Conservation (phyloP, 2,888 invertebrate species). For the Helleia helle region DNA sequence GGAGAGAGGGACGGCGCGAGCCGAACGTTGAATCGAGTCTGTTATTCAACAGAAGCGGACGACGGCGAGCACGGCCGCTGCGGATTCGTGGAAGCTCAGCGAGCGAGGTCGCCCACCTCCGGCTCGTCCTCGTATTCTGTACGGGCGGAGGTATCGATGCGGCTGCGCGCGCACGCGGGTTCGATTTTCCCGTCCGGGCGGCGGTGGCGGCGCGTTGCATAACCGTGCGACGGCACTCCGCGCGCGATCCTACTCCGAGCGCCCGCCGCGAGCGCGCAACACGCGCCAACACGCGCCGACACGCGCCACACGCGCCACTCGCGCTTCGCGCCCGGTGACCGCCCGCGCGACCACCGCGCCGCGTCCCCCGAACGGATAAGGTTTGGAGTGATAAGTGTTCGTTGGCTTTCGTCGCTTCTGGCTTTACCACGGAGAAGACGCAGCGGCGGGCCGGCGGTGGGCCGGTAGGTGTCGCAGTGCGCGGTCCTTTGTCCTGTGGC, state of each 20-base stretch:
- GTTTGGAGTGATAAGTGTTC: conserved; percentile 48
- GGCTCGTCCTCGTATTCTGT: conserved; percentile 25
- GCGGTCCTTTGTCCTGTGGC: conserved; percentile 55
- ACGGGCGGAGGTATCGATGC: conserved; percentile 56
- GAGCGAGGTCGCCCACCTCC: conserved; percentile 30
- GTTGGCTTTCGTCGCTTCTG: conserved; percentile 35
- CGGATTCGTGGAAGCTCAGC: conserved; percentile 26
- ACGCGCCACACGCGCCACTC: conserved; percentile 53
- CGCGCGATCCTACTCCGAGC: conserved; percentile 37
- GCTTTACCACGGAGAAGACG: conserved; percentile 30
- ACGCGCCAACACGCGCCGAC: conserved; percentile 67
- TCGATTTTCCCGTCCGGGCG: conserved; percentile 61
- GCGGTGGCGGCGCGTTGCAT: conserved; percentile 68
- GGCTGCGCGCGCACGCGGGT: conserved; percentile 59
- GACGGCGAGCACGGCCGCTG: conserved; percentile 18
- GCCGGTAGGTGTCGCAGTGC: conserved; percentile 57
- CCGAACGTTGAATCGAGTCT: conserved; percentile 8
- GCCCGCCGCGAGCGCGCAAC: conserved; percentile 61
- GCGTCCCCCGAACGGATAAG: conserved; percentile 49
- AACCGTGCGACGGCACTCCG: conserved; percentile 66
- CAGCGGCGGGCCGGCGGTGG: conserved; percentile 28
- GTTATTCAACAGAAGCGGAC: conserved; percentile 22
- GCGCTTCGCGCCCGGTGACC: conserved; percentile 39
- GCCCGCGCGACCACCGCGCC: conserved; percentile 67
- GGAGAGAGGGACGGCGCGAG: conserved; percentile 23